Percentiles rank a stretch among this genome's conserved stretches.
Evolutionary conservation across 2,888 invertebrate genomes (phyloP).

Genomic region (Linnaemya tessellans): DNA sequence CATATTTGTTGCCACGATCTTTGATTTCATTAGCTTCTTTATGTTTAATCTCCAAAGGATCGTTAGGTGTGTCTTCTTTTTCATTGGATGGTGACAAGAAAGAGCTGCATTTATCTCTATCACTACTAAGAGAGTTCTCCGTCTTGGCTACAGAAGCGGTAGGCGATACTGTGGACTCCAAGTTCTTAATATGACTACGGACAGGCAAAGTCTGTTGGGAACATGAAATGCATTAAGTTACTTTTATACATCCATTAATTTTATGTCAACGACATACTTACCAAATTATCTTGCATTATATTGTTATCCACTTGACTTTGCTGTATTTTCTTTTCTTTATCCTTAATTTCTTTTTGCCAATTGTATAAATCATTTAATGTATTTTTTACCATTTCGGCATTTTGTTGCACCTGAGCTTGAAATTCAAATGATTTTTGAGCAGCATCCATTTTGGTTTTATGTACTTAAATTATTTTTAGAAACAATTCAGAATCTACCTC

Average conservation of each 20-base stretch:
- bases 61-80: conserved; percentile 75
- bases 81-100: conserved; percentile 70
- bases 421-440: conserved; percentile 77
- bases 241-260: neutral
- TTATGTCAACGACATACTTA: neutral
- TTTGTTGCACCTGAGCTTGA: conserved; percentile 83
- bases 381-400: conserved; percentile 78
- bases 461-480: conserved; percentile 32
- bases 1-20: conserved; percentile 90
- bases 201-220: conserved; percentile 72
- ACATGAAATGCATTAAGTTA: neutral
- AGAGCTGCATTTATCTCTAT: neutral
- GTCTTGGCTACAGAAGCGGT: neutral
- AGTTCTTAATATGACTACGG: conserved; percentile 74
- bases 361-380: conserved; percentile 79
- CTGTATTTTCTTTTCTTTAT: conserved; percentile 79
- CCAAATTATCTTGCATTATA: conserved; percentile 40
- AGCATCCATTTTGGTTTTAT: conserved; percentile 66
- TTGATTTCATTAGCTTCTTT: conserved; percentile 80
- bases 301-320: conserved; percentile 70
- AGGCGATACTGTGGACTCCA: conserved; percentile 22
- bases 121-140: neutral
- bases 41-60: conserved; percentile 74
- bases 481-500: neutral
- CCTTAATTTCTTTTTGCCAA: conserved; percentile 82